Conservation (phyloP, 2,113 vertebrate species). For the Halcyon senegalensis region DNA sequence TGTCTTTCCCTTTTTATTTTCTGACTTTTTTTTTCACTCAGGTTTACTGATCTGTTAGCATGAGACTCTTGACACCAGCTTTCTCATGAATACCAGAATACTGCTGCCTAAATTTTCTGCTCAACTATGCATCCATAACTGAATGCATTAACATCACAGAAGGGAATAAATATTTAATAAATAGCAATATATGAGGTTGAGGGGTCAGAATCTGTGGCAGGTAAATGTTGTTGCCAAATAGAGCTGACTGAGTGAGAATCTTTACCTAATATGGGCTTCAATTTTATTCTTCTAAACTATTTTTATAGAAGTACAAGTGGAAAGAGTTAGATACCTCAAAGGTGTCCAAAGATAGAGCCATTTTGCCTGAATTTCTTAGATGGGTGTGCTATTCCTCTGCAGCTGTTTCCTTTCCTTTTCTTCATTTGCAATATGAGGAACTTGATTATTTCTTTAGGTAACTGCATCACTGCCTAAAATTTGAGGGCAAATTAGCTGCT, state of each 20-base stretch:
- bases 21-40: neutral
- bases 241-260: neutral
- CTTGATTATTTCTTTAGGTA: neutral
- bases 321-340: neutral
- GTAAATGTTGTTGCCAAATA: neutral
- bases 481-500: neutral
- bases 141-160: neutral
- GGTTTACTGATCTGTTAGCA: neutral
- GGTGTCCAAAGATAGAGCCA: neutral
- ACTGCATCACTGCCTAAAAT: neutral
- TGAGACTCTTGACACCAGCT: neutral
- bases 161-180: slow-evolving; percentile 39
- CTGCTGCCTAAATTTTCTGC: slow-evolving; percentile 11
- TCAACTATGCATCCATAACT: slow-evolving; percentile 7
- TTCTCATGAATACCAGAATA: slow-evolving; percentile 38
- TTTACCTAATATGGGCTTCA: neutral
- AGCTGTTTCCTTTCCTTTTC: neutral
- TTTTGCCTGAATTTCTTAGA: neutral
- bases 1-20: neutral
- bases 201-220: neutral
- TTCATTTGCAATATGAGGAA: neutral
- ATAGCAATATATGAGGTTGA: neutral
- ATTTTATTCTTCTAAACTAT: neutral
- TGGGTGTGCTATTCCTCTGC: neutral
- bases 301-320: neutral